These are phyloP conservation scores for Nautilus pompilius DNA, from an alignment of 1,140 invertebrate species.

Conservation along the genomic window DNA sequence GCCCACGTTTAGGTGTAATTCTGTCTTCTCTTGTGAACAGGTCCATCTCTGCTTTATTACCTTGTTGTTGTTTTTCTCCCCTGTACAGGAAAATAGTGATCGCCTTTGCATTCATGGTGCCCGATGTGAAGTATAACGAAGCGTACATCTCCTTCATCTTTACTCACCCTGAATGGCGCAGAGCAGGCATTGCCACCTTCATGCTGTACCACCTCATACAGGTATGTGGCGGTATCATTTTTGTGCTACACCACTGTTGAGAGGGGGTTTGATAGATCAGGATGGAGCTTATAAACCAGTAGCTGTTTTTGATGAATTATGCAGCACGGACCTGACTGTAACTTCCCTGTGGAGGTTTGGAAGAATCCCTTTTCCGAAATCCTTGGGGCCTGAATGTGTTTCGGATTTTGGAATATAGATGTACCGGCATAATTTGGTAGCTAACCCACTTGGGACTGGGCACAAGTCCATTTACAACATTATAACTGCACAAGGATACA, in stretches of 20 bases:
- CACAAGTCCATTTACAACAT: too few species aligned
- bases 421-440: too few species aligned
- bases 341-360: too few species aligned
- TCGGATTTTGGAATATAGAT: too few species aligned
- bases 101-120: slow-evolving; percentile 85
- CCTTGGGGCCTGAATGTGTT: too few species aligned
- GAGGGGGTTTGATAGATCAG: too few species aligned
- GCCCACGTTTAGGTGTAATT: background rate
- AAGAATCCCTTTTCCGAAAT: too few species aligned
- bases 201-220: slow-evolving; percentile 90
- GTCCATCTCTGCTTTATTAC: background rate
- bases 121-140: slow-evolving; percentile 76
- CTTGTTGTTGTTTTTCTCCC: slow-evolving; percentile 2
- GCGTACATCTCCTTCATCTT: slow-evolving; percentile 88
- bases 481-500: too few species aligned
- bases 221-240: slow-evolving; percentile 50
- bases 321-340: too few species aligned
- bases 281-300: too few species aligned
- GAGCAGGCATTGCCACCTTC: slow-evolving; percentile 76
- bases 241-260: background rate
- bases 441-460: too few species aligned
- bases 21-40: background rate
- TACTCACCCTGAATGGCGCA: slow-evolving; percentile 80
- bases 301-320: too few species aligned
- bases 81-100: slow-evolving; percentile 68